Base-by-base conservation (phyloP, 2,113 vertebrate species). In the Oncorhynchus clarkii region DNA sequence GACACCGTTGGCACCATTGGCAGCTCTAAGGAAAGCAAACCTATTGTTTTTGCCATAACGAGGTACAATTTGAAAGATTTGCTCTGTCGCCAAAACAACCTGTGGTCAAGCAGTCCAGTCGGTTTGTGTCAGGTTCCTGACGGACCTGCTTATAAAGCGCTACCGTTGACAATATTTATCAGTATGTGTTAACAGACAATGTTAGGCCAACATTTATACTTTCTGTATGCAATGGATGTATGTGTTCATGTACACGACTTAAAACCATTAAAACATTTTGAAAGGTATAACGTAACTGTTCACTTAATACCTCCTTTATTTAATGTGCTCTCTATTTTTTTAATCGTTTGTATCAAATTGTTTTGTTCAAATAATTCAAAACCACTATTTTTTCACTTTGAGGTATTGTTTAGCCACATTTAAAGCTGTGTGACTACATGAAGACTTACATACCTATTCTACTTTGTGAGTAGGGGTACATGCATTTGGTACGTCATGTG, bases 171-270 rank as follows among this genome's bases (percentile, higher is more conserved):
- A 54, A 79, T 83, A 71, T 81, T 24, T 54, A 45, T 11, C 3
- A 26, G 84, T 84, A 79, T 87, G 85, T 88, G 75, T 88, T 76
- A 81, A 88, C 86, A 87, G 86, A 84, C 86, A 88, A 81, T 79
- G 82, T 54, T 91, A 89, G 88, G 86, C 85, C 86, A 83, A 90
- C 87, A 86, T 91, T 93, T 92, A 88, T 91, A 89, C 72, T 84
- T 88, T 88, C 82, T 91, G 87, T 90, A 87, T 90, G 87, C 87
- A 85, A 78, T 92, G 80, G 39, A 82, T 85, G 80, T 93, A 88
- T 86, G 82, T 91, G 90, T 91, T 89, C 89, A 86, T 90, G 89
- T 93, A 89, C 86, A 89, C 88, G 87, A 82, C 84, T 91, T 89
- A 86, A 75, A 34, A 34, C 34, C 86, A 91, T 90, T 90, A 92